Conservation (phyloP, 2,797 vertebrate genomes). For the Falco biarmicus region DNA sequence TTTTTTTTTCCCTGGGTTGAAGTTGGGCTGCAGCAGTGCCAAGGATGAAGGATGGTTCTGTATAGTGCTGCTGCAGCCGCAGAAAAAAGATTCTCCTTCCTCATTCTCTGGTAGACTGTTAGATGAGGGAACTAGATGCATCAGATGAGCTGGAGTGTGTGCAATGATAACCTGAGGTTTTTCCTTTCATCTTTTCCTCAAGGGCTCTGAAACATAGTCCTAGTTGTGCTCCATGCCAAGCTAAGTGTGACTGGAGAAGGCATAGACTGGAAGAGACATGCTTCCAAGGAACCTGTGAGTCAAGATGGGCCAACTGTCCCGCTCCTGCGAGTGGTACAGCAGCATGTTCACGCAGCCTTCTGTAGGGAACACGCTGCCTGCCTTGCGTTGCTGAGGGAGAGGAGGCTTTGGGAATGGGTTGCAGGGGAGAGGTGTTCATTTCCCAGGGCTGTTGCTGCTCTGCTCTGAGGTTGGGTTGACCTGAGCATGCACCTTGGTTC, state of each 20-base stretch:
- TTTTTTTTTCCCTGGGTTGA: not conserved
- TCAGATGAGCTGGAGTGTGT: not conserved
- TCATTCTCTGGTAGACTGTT: not conserved
- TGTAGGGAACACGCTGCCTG: rapidly evolving
- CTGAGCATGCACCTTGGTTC: not conserved
- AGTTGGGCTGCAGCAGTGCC: not conserved
- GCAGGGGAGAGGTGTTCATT: not conserved
- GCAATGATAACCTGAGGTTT: not conserved
- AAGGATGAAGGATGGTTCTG: not conserved
- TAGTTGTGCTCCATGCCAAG: not conserved
- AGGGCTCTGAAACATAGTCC: not conserved
- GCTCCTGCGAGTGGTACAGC: not conserved
- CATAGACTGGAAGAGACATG: not conserved
- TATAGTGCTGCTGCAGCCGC: not conserved
- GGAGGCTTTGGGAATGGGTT: not conserved
- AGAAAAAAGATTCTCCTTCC: not conserved
- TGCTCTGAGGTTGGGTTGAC: not conserved
- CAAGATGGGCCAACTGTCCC: not conserved
- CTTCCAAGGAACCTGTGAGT: not conserved
- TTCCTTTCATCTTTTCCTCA: not conserved
- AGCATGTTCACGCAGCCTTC: rapidly evolving
- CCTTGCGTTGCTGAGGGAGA: no score
- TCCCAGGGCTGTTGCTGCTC: not conserved
- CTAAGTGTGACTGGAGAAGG: not conserved
- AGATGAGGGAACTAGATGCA: not conserved